Base-by-base conservation (phyloP, 2,797 vertebrate species). In the Etheostoma perlongum region DNA sequence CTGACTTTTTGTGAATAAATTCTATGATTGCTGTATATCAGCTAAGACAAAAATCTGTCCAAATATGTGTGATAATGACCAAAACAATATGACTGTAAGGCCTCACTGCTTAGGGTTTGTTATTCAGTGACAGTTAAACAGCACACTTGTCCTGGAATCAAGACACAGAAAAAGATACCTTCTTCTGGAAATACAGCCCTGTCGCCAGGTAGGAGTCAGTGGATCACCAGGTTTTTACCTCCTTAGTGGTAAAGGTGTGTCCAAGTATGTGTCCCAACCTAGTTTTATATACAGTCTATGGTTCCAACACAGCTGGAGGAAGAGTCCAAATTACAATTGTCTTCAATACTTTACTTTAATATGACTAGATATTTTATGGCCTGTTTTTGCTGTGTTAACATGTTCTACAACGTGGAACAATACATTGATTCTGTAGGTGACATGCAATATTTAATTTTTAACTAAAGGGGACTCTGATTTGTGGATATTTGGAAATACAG, bases 21-120 rank as follows among this genome's bases (percentile, higher is more conserved):
- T 59, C 59, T 66, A 65, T 61, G 64, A 74, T 59, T 33, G 49
- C 33, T 64, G 47, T 33, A 47, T 11, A 48, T 61, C 27, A 25
- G 54, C 61, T 46, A 11, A 18, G 10, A 70, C 53, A 75, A 76
- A 60, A 53, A 27, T 48, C 15, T 27, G 7, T 57, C 18, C 11
- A 19, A 57, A 70, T 12, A 51, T 67, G 72, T 78, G 59, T 52
- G 52, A 67, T 67, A 54, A 72, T 63, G 67, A 77, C 54, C 47
- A 57, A 65, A 47, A 33, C 36, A 30, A 63, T 54, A 72, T 77
- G 72, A 74, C 66, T 40, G 42, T 54, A 77, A 77, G 63, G 54
- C 55, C 54, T 72, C 57, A 1, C 19, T 67, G 60, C 30, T 51
- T 7, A 36, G 40, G 58, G 58, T 51, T 53, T 78, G 49, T 40